Conservation (phyloP, 30 jellyfish, hydroid and myxozoan species). For the Mastigias papua region DNA sequence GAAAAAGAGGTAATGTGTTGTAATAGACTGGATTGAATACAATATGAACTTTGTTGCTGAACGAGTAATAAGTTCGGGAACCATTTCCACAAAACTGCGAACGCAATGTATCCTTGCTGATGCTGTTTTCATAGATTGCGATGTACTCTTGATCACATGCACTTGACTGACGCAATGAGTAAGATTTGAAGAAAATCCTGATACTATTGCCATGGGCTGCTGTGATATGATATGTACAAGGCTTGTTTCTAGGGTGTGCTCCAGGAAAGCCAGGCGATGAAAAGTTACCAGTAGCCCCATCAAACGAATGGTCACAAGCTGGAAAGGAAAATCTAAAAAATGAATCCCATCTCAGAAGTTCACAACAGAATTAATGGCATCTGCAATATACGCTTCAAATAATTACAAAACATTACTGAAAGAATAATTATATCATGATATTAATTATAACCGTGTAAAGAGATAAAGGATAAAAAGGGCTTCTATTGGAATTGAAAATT, state of each 20-base stretch:
- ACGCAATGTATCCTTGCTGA: not conserved
- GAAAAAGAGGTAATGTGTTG: not conserved
- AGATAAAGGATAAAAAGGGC: no score
- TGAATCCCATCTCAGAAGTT: no score
- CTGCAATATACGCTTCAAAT: no score
- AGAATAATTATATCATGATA: no score
- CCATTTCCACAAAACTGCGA: not conserved
- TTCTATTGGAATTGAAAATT: no score
- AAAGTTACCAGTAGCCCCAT: not conserved
- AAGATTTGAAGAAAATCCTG: not conserved
- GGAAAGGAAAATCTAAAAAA: not conserved
- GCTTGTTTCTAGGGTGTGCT: not conserved
- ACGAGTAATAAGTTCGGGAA: not conserved
- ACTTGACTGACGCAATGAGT: not conserved
- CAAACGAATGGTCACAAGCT: not conserved
- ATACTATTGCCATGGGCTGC: not conserved
- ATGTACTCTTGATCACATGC: not conserved
- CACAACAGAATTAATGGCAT: no score
- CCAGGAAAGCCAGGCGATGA: conserved; percentile 28
- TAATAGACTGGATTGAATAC: not conserved
- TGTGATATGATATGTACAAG: not conserved
- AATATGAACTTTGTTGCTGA: not conserved
- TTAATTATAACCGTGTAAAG: no score
- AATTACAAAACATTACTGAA: no score
- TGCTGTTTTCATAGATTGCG: not conserved